phyloP scores from a whole-genome alignment of 2,113 vertebrate genomes.

The Catharus bicknelli region DNA sequence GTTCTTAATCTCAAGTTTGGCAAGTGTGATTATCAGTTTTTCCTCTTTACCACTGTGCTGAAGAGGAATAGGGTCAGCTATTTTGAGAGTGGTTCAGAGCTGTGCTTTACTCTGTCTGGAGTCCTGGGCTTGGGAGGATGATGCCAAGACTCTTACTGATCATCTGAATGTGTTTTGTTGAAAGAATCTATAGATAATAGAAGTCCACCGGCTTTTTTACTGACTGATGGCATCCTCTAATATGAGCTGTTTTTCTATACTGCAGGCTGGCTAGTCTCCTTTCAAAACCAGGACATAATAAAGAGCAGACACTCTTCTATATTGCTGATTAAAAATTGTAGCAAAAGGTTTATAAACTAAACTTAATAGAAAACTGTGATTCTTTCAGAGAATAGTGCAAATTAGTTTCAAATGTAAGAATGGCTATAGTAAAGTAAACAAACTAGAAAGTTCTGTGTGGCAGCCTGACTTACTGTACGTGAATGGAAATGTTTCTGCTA shows the following conservation, averaged over 20 bases:
- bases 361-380: not conserved
- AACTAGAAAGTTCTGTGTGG: not conserved
- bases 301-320: not conserved
- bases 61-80: not conserved
- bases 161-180: conserved; percentile 33
- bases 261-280: not conserved
- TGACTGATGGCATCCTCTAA: not conserved
- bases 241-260: not conserved
- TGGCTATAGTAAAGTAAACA: not conserved
- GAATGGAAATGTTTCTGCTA: not conserved
- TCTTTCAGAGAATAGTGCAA: not conserved
- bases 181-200: conserved; percentile 2
- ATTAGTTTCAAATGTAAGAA: not conserved
- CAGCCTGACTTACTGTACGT: not conserved
- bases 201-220: not conserved
- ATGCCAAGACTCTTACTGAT: conserved; percentile 32
- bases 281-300: not conserved
- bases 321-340: not conserved
- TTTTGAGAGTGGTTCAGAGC: conserved; percentile 11
- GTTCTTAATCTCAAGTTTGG: not conserved
- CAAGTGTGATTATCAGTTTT: not conserved
- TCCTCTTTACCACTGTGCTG: not conserved
- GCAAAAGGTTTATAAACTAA: not conserved
- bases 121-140: not conserved
- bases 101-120: conserved; percentile 41